Base-by-base conservation (phyloP, 1,140 invertebrate species). In the Rhyzopertha dominica region DNA sequence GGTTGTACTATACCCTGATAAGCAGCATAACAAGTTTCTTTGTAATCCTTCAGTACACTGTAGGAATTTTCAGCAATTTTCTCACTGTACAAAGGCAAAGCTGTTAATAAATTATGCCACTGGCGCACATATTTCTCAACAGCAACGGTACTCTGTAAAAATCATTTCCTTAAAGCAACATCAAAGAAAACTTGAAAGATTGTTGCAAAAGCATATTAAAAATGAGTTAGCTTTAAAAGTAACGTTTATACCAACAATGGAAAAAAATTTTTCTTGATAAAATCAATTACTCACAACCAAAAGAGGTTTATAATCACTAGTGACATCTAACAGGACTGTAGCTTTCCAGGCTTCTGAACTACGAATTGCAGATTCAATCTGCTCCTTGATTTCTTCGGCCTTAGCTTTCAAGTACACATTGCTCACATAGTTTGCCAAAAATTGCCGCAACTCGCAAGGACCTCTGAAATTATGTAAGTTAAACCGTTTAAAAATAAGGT, bases 1-100 rank as follows among this genome's bases (percentile, higher is more conserved):
- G 84, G 80, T 59, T 87, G 85, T 1, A 89, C 85, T 43, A 87
- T 85, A 41, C 80, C 79, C 37, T 75, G 72, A 65, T 90, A 90
- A 4, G 84, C 83, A 3, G 75, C 73, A 54, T 82, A 75, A 60
- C 86, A 89, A 7, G 81, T 84, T 54, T 89, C 85, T 10, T 79
- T 74, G 68, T 89, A 90, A 41, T 79, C 78, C 54, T 78, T 76
- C 28, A 91, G 67, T 30, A 81, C 72, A 51, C 78, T 81, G 53
- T 80, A 77, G 18, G 84, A 77, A 55, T 85, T 78, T 26, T 76
- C 77, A 13, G 87, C 72, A 56, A 85, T 81, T 58, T 81, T 74
- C 56, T 82, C 76, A 25, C 79, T 75, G 66, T 85, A 84, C 32
- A 78, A 70, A 0, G 87, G 87, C 26, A 91, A 66, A 44, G 82